Conservation (phyloP, 2,797 vertebrate genomes). For the Okamejei kenojei region DNA sequence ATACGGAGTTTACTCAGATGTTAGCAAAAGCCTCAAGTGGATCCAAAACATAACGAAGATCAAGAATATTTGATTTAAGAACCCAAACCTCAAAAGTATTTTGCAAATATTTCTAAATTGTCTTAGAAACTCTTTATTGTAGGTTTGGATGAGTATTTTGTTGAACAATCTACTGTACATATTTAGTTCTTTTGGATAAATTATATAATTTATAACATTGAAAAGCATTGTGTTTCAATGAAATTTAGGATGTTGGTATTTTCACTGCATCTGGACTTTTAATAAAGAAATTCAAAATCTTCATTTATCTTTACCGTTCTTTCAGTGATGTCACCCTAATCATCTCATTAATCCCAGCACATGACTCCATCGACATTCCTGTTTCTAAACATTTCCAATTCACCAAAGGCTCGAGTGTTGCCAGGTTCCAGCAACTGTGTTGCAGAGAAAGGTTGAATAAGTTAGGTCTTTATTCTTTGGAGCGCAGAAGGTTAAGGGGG, state of each 20-base stretch:
- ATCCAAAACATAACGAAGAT: constrained; percentile 47
- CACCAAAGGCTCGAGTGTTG: no score
- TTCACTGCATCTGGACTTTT: not conserved
- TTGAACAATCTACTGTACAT: not conserved
- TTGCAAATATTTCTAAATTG: constrained; percentile 13
- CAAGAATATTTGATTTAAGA: constrained; percentile 11
- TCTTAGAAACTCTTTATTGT: not conserved
- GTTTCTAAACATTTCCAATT: no score
- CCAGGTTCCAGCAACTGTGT: no score
- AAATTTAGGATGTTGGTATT: not conserved
- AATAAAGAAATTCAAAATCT: constrained; percentile 19
- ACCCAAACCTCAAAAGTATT: not conserved
- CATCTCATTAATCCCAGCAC: no score
- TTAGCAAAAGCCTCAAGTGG: constrained; percentile 49
- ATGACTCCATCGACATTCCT: no score
- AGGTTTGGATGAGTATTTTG: not conserved
- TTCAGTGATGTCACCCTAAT: no score
- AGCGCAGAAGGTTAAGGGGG: no score
- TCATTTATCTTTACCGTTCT: not conserved
- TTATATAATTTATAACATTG: constrained; percentile 20
- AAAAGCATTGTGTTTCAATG: not conserved
- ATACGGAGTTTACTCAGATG: constrained; percentile 56
- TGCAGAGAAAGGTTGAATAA: no score
- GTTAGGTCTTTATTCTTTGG: no score
- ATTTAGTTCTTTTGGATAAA: constrained; percentile 9